These are phyloP conservation scores for Ectemnius cavifrons DNA, from an alignment of 2,888 invertebrate genomes.

Conservation along the genomic window DNA sequence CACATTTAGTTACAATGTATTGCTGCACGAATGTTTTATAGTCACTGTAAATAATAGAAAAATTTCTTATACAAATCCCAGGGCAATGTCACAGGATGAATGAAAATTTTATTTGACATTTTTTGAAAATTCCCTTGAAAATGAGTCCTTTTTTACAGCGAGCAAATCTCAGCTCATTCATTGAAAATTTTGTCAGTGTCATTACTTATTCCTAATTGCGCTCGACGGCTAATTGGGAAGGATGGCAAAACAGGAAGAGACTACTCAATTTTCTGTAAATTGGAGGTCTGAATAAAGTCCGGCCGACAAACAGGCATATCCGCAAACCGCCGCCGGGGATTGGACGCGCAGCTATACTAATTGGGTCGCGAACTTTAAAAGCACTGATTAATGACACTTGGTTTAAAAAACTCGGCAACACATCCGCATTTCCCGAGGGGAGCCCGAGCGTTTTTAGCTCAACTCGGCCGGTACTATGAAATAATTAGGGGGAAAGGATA, in stretches of 20 bases:
- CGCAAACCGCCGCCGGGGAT: slow-evolving; percentile 14
- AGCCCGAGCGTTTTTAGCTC: slow-evolving; percentile 43
- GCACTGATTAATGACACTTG: slow-evolving; percentile 56
- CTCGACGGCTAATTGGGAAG: too few species aligned
- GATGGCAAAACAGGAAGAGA: neutral
- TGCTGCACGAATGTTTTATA: too few species aligned
- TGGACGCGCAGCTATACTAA: slow-evolving; percentile 23
- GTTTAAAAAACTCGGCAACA: slow-evolving; percentile 52
- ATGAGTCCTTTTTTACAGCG: too few species aligned
- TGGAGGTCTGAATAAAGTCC: neutral
- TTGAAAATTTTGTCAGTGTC: neutral
- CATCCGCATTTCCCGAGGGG: slow-evolving; percentile 58
- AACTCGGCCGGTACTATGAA: slow-evolving; percentile 45
- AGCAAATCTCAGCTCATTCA: too few species aligned
- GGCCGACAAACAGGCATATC: slow-evolving; percentile 10
- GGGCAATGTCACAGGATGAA: too few species aligned
- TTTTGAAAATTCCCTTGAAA: too few species aligned
- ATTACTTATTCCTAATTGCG: neutral
- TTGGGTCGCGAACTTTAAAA: slow-evolving; percentile 47
- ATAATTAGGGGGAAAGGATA: slow-evolving; percentile 52
- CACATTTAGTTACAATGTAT: too few species aligned
- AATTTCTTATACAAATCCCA: too few species aligned
- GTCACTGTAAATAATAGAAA: too few species aligned
- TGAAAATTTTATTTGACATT: neutral
- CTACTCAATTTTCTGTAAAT: neutral